phyloP scores from a whole-genome alignment of 2,888 invertebrate genomes.

The Eupithecia abbreviata region DNA sequence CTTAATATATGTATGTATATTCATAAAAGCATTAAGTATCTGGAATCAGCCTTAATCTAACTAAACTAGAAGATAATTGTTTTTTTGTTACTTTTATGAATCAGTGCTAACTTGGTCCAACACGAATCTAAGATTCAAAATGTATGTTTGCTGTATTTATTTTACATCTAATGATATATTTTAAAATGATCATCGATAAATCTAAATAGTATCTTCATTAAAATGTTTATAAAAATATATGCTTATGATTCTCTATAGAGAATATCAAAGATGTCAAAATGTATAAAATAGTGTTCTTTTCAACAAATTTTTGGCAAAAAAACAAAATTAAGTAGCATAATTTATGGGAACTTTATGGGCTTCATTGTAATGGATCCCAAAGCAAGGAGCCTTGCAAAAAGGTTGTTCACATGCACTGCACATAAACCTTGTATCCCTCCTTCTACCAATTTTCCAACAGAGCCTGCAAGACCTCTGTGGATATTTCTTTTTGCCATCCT shows the following conservation, averaged over 20 bases:
- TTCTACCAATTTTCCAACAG: conserved; percentile 79
- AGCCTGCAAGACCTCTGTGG: conserved; percentile 81
- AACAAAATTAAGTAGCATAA: conserved; percentile 67
- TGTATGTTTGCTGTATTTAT: conserved; percentile 5
- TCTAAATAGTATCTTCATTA: conserved; percentile 7
- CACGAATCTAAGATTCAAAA: conserved; percentile 63
- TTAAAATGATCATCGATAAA: neutral
- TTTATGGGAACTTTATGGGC: conserved; percentile 77
- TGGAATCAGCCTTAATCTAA: conserved; percentile 41
- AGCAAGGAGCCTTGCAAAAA: conserved; percentile 80
- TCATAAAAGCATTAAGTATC: conserved; percentile 18
- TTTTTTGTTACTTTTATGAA: neutral
- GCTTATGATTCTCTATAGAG: conserved; percentile 53
- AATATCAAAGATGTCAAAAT: neutral
- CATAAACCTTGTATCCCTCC: conserved; percentile 81
- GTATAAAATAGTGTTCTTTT: neutral
- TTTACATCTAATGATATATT: conserved; percentile 7
- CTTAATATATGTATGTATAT: conserved; percentile 9
- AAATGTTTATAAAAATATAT: conserved; percentile 49
- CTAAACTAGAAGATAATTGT: neutral
- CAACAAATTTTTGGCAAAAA: conserved; percentile 1
- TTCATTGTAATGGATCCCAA: conserved; percentile 79
- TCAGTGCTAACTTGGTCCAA: conserved; percentile 35
- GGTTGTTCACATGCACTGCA: conserved; percentile 79
- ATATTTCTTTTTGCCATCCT: conserved; percentile 82